A percentile compares a stretch with the other conserved stretches of the same genome.
These are phyloP conservation scores for Solenopsis invicta DNA, from an alignment of 1,140 invertebrate species.

Conservation along the genomic window DNA sequence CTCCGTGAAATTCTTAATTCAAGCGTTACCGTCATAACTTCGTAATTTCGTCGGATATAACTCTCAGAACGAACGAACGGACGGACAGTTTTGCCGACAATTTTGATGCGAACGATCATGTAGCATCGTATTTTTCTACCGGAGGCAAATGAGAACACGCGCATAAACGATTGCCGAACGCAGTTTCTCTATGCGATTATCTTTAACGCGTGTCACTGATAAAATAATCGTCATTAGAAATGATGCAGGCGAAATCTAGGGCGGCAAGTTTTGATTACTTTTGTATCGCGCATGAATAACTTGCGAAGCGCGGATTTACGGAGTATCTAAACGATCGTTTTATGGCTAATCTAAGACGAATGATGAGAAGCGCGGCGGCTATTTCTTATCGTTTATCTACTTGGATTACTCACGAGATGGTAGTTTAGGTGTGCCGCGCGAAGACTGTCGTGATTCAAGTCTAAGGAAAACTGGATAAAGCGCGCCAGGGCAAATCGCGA, in stretches of 20 bases:
- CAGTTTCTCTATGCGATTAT: background rate
- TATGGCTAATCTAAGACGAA: slow-evolving; percentile 30
- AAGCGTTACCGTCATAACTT: slow-evolving; percentile 33
- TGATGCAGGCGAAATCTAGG: background rate
- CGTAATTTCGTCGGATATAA: background rate
- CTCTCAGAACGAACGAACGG: background rate
- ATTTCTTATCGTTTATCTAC: slow-evolving; percentile 52
- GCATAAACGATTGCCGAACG: background rate
- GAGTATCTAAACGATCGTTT: slow-evolving; percentile 50
- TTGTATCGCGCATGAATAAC: too few relatives aligned
- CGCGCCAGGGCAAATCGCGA: slow-evolving; percentile 33
- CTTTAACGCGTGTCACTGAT: background rate
- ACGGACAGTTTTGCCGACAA: background rate
- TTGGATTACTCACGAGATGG: slow-evolving; percentile 34
- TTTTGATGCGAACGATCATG: background rate
- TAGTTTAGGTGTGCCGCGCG: slow-evolving; percentile 32
- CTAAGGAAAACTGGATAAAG: slow-evolving; percentile 28
- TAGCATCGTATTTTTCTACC: background rate
- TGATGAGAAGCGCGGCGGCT: slow-evolving; percentile 21
- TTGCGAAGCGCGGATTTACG: background rate
- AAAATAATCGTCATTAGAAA: background rate
- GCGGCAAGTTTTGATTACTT: background rate
- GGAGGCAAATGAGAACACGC: background rate
- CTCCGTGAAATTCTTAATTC: slow-evolving; percentile 57
- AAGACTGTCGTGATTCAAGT: slow-evolving; percentile 8